phyloP scores from a whole-genome alignment of 2,888 invertebrate genomes.

The Caenorhabditis zanzibari region DNA sequence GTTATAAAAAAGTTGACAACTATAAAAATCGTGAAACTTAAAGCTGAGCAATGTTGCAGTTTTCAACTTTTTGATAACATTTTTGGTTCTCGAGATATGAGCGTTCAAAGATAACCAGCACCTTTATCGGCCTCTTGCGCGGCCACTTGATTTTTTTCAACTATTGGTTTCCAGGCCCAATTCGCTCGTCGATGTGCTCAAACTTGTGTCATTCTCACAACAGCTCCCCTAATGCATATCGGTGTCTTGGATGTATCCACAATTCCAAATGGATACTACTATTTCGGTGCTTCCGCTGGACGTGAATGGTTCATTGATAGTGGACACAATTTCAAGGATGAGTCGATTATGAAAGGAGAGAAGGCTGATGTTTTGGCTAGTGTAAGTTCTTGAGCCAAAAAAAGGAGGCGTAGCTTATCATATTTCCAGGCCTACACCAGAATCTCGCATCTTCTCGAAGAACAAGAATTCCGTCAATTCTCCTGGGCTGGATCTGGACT shows the following conservation, averaged over 20 bases:
- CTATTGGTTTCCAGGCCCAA: slow-evolving; percentile 72
- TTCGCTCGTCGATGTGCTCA: slow-evolving; percentile 83
- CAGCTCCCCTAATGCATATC: slow-evolving; percentile 83
- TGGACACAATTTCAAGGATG: slow-evolving; percentile 82
- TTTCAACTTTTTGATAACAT: too few relatives aligned
- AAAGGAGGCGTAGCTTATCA: too few relatives aligned
- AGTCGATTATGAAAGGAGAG: slow-evolving; percentile 76
- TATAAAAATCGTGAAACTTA: too few relatives aligned
- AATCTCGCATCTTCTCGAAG: slow-evolving; percentile 78
- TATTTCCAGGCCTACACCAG: slow-evolving; percentile 70
- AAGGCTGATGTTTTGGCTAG: slow-evolving; percentile 78
- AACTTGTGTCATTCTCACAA: slow-evolving; percentile 82
- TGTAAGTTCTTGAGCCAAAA: slow-evolving; percentile 6
- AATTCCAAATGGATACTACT: slow-evolving; percentile 80
- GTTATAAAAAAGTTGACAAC: too few relatives aligned
- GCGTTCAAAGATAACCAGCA: too few relatives aligned
- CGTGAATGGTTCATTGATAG: slow-evolving; percentile 83
- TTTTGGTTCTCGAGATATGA: too few relatives aligned
- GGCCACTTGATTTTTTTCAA: too few relatives aligned
- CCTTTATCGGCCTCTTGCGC: too few relatives aligned
- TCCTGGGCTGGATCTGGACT: slow-evolving; percentile 83
- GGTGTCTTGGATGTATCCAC: slow-evolving; percentile 75
- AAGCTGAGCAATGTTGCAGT: too few relatives aligned
- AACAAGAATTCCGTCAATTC: slow-evolving; percentile 78
- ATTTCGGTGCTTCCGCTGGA: slow-evolving; percentile 83